These are phyloP conservation scores for Holothuria scabra DNA, from an alignment of 53 echinoderm and acorn worm genomes.

Conservation along the genomic window DNA sequence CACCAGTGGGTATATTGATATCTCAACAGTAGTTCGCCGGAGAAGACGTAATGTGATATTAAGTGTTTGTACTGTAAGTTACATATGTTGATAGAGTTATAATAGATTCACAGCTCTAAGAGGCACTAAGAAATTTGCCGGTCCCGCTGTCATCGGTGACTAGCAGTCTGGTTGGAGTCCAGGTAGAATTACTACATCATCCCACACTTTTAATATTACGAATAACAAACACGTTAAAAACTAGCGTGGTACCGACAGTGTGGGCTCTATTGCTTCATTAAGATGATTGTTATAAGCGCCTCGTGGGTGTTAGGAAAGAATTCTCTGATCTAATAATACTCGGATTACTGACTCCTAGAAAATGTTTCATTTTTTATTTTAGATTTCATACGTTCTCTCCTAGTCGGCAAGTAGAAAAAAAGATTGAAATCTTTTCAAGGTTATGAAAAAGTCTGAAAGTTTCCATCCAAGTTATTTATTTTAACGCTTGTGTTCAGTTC, in stretches of 20 bases:
- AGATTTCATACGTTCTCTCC: no score
- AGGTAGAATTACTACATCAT: conserved; percentile 30
- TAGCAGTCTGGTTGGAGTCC: background rate
- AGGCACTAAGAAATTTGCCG: background rate
- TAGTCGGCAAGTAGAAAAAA: no score
- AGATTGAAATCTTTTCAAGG: no score
- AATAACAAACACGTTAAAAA: no score
- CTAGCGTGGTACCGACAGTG: no score
- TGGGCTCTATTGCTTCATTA: background rate
- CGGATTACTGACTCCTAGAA: no score
- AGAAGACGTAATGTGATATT: conserved; percentile 19
- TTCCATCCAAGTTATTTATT: no score
- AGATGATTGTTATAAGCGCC: background rate
- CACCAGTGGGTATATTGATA: conserved; percentile 1
- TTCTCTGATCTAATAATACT: no score
- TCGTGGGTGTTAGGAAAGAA: background rate
- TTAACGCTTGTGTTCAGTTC: no score
- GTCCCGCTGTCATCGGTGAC: conserved; percentile 29
- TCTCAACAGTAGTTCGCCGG: background rate
- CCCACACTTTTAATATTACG: conserved; percentile 21
- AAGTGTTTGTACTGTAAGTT: conserved; percentile 17
- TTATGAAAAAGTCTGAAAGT: no score
- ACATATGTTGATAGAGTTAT: conserved; percentile 21
- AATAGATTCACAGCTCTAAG: conserved; percentile 29
- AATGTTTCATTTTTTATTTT: no score